Conservation (phyloP, 1,140 invertebrate species). For the Agraylea sexmaculata region DNA sequence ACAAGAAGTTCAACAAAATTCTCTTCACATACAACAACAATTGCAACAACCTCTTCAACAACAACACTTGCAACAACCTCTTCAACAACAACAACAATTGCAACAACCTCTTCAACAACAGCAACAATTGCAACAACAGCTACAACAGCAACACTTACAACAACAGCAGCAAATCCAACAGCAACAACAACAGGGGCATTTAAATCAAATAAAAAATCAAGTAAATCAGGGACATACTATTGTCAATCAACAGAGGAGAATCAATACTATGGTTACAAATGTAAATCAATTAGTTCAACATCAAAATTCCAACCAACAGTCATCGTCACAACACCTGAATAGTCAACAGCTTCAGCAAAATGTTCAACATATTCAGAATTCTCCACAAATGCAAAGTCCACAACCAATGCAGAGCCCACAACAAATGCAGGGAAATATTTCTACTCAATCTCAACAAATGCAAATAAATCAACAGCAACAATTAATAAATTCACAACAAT, state of each 20-base stretch:
- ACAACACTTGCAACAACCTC: constrained; percentile 15
- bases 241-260: too few species aligned
- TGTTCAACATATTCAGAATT: constrained; percentile 15
- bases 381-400: neutral
- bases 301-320: too few species aligned
- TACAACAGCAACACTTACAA: constrained; percentile 20
- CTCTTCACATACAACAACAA: constrained; percentile 13
- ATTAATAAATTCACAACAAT: constrained; percentile 11
- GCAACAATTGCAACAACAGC: constrained; percentile 15
- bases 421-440: neutral
- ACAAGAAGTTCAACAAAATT: constrained; percentile 15
- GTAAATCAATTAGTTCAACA: too few species aligned
- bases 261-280: too few species aligned
- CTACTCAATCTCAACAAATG: too few species aligned
- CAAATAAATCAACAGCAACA: constrained; percentile 11
- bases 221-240: constrained; percentile 28
- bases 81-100: constrained; percentile 20
- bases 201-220: constrained; percentile 28
- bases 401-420: too few species aligned
- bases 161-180: constrained; percentile 18
- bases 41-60: constrained; percentile 17
- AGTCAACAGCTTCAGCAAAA: constrained; percentile 27
- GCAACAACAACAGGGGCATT: constrained; percentile 24
- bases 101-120: constrained; percentile 18
- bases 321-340: too few species aligned